Conservation (phyloP, 2,888 invertebrate species). For the Exocentrus adspersus region DNA sequence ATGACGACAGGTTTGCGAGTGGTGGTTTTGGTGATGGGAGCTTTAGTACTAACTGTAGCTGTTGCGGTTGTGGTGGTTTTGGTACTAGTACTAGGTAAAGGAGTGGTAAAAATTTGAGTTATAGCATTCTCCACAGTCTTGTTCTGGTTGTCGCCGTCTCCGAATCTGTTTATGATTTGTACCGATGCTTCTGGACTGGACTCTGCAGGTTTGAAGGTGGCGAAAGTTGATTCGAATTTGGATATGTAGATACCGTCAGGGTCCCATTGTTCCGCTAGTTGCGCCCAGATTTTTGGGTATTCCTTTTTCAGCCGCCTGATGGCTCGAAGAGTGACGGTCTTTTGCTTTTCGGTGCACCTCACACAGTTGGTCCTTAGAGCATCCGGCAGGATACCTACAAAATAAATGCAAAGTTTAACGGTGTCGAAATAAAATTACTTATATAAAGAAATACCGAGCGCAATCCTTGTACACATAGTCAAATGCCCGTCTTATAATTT, state of each 20-base stretch:
- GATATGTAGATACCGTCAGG: constrained; percentile 72
- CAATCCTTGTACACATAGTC: too few species aligned
- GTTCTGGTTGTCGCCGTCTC: not conserved
- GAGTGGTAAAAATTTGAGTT: constrained; percentile 8
- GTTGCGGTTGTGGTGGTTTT: constrained; percentile 31
- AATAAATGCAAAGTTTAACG: too few species aligned
- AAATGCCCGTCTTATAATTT: too few species aligned
- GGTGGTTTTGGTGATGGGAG: constrained; percentile 26
- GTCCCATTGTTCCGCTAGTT: constrained; percentile 73
- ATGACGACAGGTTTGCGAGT: constrained; percentile 25
- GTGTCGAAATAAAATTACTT: too few species aligned
- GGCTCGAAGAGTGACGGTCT: constrained; percentile 71
- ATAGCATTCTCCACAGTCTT: constrained; percentile 11
- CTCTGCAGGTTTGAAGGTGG: constrained; percentile 2
- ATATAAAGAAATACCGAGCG: too few species aligned
- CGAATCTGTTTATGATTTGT: constrained; percentile 34
- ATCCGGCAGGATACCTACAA: constrained; percentile 76
- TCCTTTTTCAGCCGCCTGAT: constrained; percentile 73
- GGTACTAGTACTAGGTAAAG: constrained; percentile 19
- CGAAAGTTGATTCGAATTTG: constrained; percentile 61
- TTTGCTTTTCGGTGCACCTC: constrained; percentile 75
- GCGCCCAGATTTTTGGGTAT: constrained; percentile 74
- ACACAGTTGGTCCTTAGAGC: constrained; percentile 74
- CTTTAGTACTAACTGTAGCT: constrained; percentile 5
- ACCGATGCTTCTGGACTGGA: constrained; percentile 15